Base-by-base conservation (phyloP, 2,797 vertebrate species). In the Squalus acanthias region DNA sequence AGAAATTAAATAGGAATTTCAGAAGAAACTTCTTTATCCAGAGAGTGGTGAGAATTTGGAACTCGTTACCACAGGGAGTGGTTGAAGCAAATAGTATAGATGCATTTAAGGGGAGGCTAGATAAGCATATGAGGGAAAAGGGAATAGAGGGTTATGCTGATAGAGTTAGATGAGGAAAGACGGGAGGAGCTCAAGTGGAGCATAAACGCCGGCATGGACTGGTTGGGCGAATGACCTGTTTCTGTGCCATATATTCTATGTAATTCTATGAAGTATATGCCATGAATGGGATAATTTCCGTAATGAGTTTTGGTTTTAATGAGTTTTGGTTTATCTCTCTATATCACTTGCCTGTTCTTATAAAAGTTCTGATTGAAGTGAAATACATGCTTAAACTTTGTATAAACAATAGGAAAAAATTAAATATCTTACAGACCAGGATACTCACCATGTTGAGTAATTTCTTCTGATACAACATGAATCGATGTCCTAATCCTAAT, bases 401-500 rank as follows among this genome's bases (percentile, higher is more conserved):
- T 72, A 95, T 89, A 53, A 57, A 50, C 5, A 12, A n/a, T 0
- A 74, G 70, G 5, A 33, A 74, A 53, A 29, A 15, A 79, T 79
- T 60, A 13, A 60, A 91, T 29, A 13, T 63, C 57, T 60, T 94
- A 57, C 46, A 74, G 29, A 95, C 53, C 0, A 46, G 53, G 69
- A 95, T 96, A 98, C 98, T 98, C 96, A 98, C 98, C 97, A 96
- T 96, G 96, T 96, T 97, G 76, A 97, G 97, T 96, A 98, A 0
- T 96, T 97, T 98, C 95, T 96, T 98, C 96, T 97, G 97, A 50
- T 98, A 98, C 95, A 46, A 50, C 97, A 96, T 97, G 79, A 97
- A 97, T 74, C 98, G 97, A 2, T 98, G 96, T 97, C 97, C 97
- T 97, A 98, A 89, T 97, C 98, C 97, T 96, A 98, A 96, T 26